Evolutionary conservation across 2,797 vertebrate species (phyloP).

Genomic region (Cyclura pinguis): DNA sequence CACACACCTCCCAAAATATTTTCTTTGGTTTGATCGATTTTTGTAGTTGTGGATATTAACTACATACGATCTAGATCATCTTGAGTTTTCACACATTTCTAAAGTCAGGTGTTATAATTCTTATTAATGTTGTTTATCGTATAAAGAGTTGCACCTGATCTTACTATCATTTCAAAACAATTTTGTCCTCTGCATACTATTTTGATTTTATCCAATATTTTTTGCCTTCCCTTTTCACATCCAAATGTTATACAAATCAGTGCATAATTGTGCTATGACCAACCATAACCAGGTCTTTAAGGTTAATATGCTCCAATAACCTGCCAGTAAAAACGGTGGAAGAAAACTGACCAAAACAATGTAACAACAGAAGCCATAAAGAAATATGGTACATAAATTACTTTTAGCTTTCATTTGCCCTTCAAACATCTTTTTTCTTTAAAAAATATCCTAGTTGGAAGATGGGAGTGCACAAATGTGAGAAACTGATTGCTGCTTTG

Average conservation of each 20-base stretch:
- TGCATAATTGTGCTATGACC: not conserved
- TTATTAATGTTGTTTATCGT: no score
- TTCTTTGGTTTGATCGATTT: no score
- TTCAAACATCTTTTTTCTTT: not conserved
- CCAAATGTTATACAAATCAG: not conserved
- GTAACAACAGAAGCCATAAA: slow-evolving; percentile 18
- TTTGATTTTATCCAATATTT: no score
- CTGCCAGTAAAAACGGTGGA: slow-evolving; percentile 14
- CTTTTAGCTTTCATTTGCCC: not conserved
- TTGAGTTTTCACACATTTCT: no score
- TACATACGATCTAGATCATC: no score
- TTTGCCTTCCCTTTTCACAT: no score
- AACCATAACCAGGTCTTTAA: not conserved
- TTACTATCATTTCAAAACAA: no score
- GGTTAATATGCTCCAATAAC: not conserved
- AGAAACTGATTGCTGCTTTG: slow-evolving; percentile 8
- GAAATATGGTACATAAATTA: not conserved
- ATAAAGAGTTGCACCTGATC: no score
- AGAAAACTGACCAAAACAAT: not conserved
- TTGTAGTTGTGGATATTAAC: no score
- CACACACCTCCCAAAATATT: no score
- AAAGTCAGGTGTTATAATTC: no score
- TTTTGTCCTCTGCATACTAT: no score
- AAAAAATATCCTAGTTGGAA: not conserved
- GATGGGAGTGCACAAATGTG: not conserved